These are phyloP conservation scores for Cacoxenus indagator DNA, from an alignment of 2,888 invertebrate species.

Conservation along the genomic window DNA sequence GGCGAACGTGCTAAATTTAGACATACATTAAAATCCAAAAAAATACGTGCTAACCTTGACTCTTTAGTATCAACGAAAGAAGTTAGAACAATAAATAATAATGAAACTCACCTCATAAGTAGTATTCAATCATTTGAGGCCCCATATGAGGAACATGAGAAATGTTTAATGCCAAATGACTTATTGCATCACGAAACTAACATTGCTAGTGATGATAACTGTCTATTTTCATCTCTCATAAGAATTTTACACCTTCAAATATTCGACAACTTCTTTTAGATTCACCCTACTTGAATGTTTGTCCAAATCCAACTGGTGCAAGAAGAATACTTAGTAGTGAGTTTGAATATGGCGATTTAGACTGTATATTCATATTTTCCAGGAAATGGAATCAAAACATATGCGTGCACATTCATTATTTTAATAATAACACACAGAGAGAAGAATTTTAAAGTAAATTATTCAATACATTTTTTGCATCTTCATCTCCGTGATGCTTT, in stretches of 20 bases:
- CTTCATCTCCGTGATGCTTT: slow-evolving; percentile 3
- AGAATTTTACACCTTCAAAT: slow-evolving; percentile 4
- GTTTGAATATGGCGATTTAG: neutral
- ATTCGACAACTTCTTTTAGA: neutral
- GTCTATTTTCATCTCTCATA: slow-evolving; percentile 6
- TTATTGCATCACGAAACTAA: neutral
- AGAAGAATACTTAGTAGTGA: neutral
- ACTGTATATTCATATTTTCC: slow-evolving; percentile 2
- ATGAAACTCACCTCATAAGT: no score
- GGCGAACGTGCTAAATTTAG: no score
- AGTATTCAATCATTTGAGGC: no score
- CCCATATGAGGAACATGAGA: no score
- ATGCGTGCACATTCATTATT: slow-evolving; percentile 3
- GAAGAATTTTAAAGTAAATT: neutral
- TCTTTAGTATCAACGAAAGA: no score
- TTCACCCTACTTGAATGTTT: slow-evolving; percentile 7
- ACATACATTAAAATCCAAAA: no score
- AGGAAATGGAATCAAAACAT: neutral
- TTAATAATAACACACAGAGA: neutral
- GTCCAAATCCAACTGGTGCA: neutral
- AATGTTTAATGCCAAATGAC: neutral
- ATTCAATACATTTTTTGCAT: neutral
- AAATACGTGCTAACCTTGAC: no score
- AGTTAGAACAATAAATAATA: no score
- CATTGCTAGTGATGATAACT: slow-evolving; percentile 5